Percentiles rank a stretch among this genome's conserved stretches.
Conservation (phyloP, 2,113 vertebrate species). For the Mystacornis crossleyi region DNA sequence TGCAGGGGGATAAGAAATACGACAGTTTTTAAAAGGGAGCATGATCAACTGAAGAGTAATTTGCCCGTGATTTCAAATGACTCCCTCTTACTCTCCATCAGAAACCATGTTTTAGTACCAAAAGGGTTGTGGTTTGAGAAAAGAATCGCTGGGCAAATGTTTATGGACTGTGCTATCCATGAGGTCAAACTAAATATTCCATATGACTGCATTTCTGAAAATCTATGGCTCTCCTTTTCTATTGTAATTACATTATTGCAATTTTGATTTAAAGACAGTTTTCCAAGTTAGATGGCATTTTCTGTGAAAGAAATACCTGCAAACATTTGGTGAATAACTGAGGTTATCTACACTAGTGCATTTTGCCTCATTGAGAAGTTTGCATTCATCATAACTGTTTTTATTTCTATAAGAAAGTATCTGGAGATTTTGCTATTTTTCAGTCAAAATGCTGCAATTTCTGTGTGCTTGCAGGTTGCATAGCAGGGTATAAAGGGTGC, state of each 20-base stretch:
- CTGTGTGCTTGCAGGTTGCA: not conserved
- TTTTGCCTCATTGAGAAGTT: not conserved
- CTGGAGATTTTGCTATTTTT: not conserved
- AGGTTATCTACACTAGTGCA: not conserved
- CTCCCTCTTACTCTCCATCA: not conserved
- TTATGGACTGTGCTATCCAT: not conserved
- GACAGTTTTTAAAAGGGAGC: not conserved
- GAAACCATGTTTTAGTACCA: not conserved
- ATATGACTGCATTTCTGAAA: not conserved
- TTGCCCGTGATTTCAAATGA: not conserved
- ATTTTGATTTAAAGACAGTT: not conserved
- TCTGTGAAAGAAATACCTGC: not conserved
- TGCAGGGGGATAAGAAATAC: not conserved
- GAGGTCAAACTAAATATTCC: not conserved
- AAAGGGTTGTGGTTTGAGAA: not conserved
- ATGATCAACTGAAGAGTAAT: not conserved
- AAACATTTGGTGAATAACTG: not conserved
- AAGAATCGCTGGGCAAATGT: not conserved
- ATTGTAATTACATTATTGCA: not conserved
- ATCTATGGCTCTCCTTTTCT: not conserved
- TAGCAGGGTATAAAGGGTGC: not conserved
- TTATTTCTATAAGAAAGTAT: not conserved
- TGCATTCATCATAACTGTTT: not conserved
- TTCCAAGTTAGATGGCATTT: not conserved
- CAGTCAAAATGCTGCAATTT: not conserved